Base-by-base conservation (phyloP, 1,140 invertebrate species). In the Condylostylus longicornis region DNA sequence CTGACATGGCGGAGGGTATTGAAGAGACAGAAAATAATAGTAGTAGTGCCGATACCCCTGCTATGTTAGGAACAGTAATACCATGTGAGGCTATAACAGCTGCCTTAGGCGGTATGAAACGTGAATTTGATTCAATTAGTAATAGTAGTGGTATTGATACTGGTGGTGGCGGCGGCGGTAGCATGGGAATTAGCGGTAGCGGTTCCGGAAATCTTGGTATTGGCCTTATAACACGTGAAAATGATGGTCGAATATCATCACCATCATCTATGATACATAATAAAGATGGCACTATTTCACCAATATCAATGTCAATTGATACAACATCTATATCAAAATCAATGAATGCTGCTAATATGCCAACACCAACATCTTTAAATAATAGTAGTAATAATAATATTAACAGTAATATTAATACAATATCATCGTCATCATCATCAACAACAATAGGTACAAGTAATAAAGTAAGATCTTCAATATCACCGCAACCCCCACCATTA, bases 1-100 rank as follows among this genome's bases (percentile, higher is more conserved):
- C 43, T 52, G 57, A 58, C 47, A 60, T 60, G 57, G 57, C 57
- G 42, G 57, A 60, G 46, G 57, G 57, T 48, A 53, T 53, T 42
- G 57, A 60, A 46, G 56, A 60, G 43, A 49, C 53, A 37, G 57
- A 60, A 45, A 50, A 31, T 17, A 41, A 40, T 30, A 32, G 23
- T 9, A 34, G 20, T 19, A 37, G 30, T 22, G 35, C 36, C 19
- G 35, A 30, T 28, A 51, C 30, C 17, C 38, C 38, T 43, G 54
- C 42, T 42, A 60, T 60, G 57, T 47, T 60, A 38, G 57, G 57
- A 10, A 58, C 57, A 25, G 57, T 59, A 35, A 34, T 60, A 41
- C 57, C 57, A 19, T 60, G 57, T 32, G 57, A 60, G 51, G 47
- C 57, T 18, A 57, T 55, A 18, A 38, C 41, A 32, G 38, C 43